A percentile compares a stretch with the other conserved stretches of the same genome.
Evolutionary conservation across 2,888 invertebrate species (phyloP).

Genomic region (Alloplasta piceator): DNA sequence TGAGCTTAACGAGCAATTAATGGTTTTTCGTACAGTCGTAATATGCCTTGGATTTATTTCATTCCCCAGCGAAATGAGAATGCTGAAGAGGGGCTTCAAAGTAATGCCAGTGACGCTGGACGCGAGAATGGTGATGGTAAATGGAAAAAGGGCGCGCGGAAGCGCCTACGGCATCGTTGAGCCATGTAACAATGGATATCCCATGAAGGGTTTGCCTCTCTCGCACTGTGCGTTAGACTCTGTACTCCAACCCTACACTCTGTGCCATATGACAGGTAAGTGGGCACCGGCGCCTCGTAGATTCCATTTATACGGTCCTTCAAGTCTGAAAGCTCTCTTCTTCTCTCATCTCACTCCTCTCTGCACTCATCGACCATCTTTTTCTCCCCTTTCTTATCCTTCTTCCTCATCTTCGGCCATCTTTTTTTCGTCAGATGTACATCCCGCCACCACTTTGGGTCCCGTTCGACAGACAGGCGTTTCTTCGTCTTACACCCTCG

Average conservation of each 20-base stretch:
- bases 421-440: slow-evolving; percentile 15
- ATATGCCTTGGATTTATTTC: slow-evolving; percentile 43
- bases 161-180: slow-evolving; percentile 57
- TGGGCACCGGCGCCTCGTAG: slow-evolving; percentile 64
- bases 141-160: slow-evolving; percentile 43
- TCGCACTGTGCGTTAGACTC: slow-evolving; percentile 34
- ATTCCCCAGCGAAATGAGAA: slow-evolving; percentile 35
- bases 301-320: slow-evolving; percentile 68
- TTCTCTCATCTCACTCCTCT: slow-evolving; percentile 59
- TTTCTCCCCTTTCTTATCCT: not conserved
- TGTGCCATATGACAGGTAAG: slow-evolving; percentile 60
- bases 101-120: slow-evolving; percentile 28
- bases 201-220: slow-evolving; percentile 54
- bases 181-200: slow-evolving; percentile 63
- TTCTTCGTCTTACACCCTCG: slow-evolving; percentile 11
- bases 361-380: slow-evolving; percentile 42
- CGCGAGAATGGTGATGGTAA: not conserved
- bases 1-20: slow-evolving; percentile 9
- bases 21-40: slow-evolving; percentile 36
- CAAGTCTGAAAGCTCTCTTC: slow-evolving; percentile 68
- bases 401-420: slow-evolving; percentile 18
- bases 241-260: slow-evolving; percentile 42
- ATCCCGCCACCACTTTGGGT: slow-evolving; percentile 17
- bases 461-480: slow-evolving; percentile 9
- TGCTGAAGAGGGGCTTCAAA: slow-evolving; percentile 31